Evolutionary conservation across 2,888 invertebrate genomes (phyloP), one percentile per base, ranked within the genome.

Genomic region (Ischnura elegans): DNA sequence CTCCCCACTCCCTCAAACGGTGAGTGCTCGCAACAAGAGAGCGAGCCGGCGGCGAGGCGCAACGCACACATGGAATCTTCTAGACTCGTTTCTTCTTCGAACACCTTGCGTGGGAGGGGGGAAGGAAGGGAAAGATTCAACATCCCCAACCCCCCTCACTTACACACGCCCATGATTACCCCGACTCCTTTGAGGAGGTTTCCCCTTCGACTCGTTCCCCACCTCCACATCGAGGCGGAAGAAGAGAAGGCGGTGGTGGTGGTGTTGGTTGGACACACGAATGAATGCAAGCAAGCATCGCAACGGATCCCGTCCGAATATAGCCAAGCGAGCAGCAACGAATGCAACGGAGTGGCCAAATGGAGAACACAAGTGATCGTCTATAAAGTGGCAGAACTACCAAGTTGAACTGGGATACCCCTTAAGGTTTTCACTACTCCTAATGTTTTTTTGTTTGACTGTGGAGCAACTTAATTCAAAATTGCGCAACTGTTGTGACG

Each of bases 51-150:
- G 6, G 66, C 29, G 5, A n/a, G 25, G 19, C 61, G 16, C 66
- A 25, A 29, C 21, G 5, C 8, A n/a, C 66, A 76, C 66, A 29
- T 29, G 66, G 66, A 76, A 76, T 76, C 66, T 76, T 76, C 66
- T 36, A 36, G 66, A 76, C 66, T 76, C 66, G 66, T 76, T 76
- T 76, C 51, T 51, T 51, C 51, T 8, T 19, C 51, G 66, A 29
- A 76, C 66, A 76, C 66, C 66, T 76, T 76, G 66, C 29, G 66
- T 76, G 8, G 66, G 66, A 36, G 66, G 66, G 29, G 66, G 36
- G 16, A 0, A 16, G n/a, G 66, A 36, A 29, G 66, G 66, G 66
- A 13, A 29, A 25, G 66, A 76, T 29, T 29, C 0, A 29, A 0
- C 66, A 6, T 13, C 36, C 61, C 61, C 29, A 1, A 3, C 29